phyloP scores from a whole-genome alignment of 2,113 vertebrate genomes.

The Benitochromis conjunctus region DNA sequence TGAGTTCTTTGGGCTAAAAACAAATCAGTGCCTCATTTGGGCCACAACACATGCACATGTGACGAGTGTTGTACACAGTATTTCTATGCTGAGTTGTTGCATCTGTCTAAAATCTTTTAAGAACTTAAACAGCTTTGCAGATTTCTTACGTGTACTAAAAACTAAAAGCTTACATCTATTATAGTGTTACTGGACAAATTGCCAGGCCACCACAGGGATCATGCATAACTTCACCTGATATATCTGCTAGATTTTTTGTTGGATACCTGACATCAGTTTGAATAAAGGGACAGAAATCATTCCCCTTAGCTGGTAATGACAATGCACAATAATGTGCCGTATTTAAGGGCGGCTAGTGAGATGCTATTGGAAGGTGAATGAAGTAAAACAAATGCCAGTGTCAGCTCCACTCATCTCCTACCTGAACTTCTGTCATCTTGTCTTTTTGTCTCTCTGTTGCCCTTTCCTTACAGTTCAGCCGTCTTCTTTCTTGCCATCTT shows the following conservation, averaged over 20 bases:
- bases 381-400: slow-evolving; percentile 61
- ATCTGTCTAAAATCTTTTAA: not conserved
- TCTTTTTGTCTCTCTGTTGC: not conserved
- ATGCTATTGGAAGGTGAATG: slow-evolving; percentile 29
- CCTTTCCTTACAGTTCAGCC: not conserved
- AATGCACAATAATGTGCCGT: slow-evolving; percentile 33
- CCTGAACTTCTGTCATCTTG: not conserved
- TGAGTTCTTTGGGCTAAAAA: slow-evolving; percentile 29
- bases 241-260: not conserved
- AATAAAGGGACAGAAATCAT: slow-evolving; percentile 4
- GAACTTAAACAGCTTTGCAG: slow-evolving; percentile 7
- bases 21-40: slow-evolving; percentile 27
- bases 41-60: not conserved
- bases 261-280: slow-evolving; percentile 15
- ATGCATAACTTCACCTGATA: not conserved
- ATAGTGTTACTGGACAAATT: not conserved
- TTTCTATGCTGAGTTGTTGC: not conserved
- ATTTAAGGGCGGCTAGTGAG: slow-evolving; percentile 7
- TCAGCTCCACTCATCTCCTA: not conserved
- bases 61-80: not conserved
- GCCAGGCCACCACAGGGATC: not conserved
- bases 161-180: not conserved
- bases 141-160: not conserved
- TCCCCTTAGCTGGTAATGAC: slow-evolving; percentile 19
- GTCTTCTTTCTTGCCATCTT: not conserved